phyloP scores from a whole-genome alignment of 2,888 invertebrate genomes.

The Lysandra coridon region DNA sequence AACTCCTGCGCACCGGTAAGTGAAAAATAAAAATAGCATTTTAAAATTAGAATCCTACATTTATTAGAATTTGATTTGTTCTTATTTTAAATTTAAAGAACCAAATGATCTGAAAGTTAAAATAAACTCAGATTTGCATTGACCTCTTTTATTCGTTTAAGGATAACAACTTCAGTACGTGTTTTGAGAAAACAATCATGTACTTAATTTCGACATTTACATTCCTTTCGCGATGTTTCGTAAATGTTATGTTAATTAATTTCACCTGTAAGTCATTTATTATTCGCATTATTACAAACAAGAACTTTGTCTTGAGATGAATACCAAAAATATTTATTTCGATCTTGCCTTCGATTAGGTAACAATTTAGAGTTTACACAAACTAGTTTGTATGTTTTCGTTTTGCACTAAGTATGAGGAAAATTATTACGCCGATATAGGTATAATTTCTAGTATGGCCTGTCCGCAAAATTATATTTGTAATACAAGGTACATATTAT shows the following conservation, averaged over 20 bases:
- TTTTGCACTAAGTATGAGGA: background rate
- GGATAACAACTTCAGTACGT: slow-evolving; percentile 5
- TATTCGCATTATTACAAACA: background rate
- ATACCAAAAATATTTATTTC: background rate
- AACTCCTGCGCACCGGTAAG: slow-evolving; percentile 73
- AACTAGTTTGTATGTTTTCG: background rate
- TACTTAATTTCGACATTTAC: background rate
- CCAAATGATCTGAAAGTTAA: background rate
- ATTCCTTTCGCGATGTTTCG: background rate
- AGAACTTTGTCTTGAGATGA: background rate
- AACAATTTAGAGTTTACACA: background rate
- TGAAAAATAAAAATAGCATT: slow-evolving; percentile 30
- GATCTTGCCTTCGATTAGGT: background rate
- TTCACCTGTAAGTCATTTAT: background rate
- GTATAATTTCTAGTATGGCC: background rate
- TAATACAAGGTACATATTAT: background rate
- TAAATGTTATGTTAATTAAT: background rate
- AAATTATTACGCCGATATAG: background rate
- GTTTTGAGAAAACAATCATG: slow-evolving; percentile 1
- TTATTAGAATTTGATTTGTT: background rate
- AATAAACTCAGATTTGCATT: background rate
- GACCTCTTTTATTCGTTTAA: background rate
- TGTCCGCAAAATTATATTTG: background rate
- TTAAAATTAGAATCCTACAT: background rate
- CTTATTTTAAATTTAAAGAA: background rate